Conservation (phyloP, 2,797 vertebrate species). For the Clarias platycephalus region DNA sequence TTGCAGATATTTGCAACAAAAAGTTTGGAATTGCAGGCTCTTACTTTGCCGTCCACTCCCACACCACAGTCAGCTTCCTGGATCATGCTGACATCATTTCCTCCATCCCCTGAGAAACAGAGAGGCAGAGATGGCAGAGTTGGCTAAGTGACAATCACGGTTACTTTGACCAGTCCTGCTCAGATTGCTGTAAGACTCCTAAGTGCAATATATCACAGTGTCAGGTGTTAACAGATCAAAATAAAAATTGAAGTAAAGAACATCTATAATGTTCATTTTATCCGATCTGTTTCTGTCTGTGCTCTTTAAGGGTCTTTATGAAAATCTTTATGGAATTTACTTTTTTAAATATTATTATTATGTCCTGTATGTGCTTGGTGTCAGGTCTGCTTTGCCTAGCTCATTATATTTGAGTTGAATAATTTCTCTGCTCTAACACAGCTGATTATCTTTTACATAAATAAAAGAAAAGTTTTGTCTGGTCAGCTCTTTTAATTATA, state of each 20-base stretch:
- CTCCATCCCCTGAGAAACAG: slow-evolving; percentile 88
- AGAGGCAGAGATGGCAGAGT: slow-evolving; percentile 56
- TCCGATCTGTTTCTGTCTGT: background rate
- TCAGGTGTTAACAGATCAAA: background rate
- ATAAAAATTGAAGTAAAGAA: no score
- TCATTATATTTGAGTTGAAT: background rate
- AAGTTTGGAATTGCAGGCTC: slow-evolving; percentile 55
- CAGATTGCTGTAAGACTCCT: background rate
- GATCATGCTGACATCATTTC: slow-evolving; percentile 99
- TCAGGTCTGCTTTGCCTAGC: background rate
- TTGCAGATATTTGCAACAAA: slow-evolving; percentile 35
- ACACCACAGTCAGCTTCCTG: slow-evolving; percentile 98
- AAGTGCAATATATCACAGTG: no score
- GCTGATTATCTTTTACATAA: no score
- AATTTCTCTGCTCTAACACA: background rate
- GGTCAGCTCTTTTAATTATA: no score
- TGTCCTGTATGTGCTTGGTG: background rate
- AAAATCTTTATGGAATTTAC: no score
- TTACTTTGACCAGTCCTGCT: slow-evolving; percentile 24
- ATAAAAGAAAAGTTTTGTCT: no score
- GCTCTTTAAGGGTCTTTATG: background rate
- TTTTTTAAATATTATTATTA: no score
- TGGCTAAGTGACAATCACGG: slow-evolving; percentile 65
- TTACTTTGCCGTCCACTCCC: slow-evolving; percentile 98
- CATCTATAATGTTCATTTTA: background rate